A percentile compares a stretch with the other conserved stretches of the same genome.
Evolutionary conservation across 2,888 invertebrate genomes (phyloP).

Genomic region (Lycia hirtaria): DNA sequence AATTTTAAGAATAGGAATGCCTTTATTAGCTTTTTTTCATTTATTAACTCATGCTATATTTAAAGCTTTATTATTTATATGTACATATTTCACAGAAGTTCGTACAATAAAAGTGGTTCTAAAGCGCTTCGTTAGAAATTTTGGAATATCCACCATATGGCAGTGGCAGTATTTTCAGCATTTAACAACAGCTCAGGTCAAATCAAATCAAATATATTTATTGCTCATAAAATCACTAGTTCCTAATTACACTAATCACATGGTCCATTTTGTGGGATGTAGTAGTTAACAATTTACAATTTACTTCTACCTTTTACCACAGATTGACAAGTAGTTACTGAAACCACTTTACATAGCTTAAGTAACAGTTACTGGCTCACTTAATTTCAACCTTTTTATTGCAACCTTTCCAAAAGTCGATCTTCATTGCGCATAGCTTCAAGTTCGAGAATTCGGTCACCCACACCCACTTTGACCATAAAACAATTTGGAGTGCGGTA

Average conservation of each 20-base stretch:
- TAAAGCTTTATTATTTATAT: constrained; percentile 91
- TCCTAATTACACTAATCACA: too few relatives aligned
- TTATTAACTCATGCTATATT: constrained; percentile 90
- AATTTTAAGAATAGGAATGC: constrained; percentile 84
- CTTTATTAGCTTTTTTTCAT: constrained; percentile 89
- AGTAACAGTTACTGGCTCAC: neutral
- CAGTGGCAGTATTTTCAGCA: too few relatives aligned
- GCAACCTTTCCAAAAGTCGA: constrained; percentile 27
- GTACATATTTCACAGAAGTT: too few relatives aligned
- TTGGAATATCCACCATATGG: too few relatives aligned
- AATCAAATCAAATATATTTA: too few relatives aligned
- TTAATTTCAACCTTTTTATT: constrained; percentile 11
- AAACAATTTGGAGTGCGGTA: constrained; percentile 18
- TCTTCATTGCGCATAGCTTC: constrained; percentile 24
- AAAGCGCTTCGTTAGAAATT: too few relatives aligned
- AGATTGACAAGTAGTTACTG: neutral
- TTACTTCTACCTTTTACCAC: neutral
- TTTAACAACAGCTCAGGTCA: too few relatives aligned
- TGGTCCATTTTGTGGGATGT: too few relatives aligned
- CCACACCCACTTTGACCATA: constrained; percentile 23
- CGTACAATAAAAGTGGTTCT: too few relatives aligned
- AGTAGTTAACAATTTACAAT: too few relatives aligned
- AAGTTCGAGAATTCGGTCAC: constrained; percentile 23
- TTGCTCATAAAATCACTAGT: too few relatives aligned
- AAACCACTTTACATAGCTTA: neutral